A percentile compares a stretch with the other conserved stretches of the same genome.
Evolutionary conservation across 2,113 vertebrate genomes (phyloP).

Genomic region (human): GRCh38 chr7:35758501-35759000

Average conservation of each 20-base stretch:
- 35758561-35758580: background rate
- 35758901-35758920: background rate
- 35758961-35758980: no score
- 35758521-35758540: constrained; percentile 37
- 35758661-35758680: background rate
- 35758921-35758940: background rate
- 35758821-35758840: constrained; percentile 45
- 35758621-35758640: constrained; percentile 57
- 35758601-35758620: constrained; percentile 33
- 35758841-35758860: constrained; percentile 55
- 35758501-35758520: constrained; percentile 53
- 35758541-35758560: background rate
- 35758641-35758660: constrained; percentile 25
- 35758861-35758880: background rate
- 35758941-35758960: no score
- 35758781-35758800: background rate
- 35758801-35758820: constrained; percentile 28
- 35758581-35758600: background rate
- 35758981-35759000: no score
- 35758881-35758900: constrained; percentile 23
- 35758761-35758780: background rate
- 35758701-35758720: no score
- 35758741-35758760: background rate
- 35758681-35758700: background rate
- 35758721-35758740: background rate